phyloP scores from a whole-genome alignment of 2,113 vertebrate genomes.

The Nerophis lumbriciformis region DNA sequence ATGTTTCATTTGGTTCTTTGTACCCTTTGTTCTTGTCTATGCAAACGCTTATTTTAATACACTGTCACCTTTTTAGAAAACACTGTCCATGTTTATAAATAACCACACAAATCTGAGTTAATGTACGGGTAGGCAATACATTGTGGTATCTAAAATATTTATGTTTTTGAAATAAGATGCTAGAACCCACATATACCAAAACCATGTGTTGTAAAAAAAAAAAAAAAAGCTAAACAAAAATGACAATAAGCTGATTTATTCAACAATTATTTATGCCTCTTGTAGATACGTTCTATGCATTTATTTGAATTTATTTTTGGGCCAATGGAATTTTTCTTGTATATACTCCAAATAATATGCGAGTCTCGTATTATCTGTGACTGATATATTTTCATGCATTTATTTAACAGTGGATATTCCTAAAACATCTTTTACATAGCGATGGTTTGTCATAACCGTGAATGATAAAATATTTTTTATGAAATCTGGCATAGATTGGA shows the following conservation, averaged over 20 bases:
- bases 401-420: slow-evolving; percentile 14
- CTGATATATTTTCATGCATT: slow-evolving; percentile 19
- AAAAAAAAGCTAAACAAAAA: slow-evolving; percentile 14
- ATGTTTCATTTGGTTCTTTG: slow-evolving; percentile 18
- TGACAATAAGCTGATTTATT: slow-evolving; percentile 62
- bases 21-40: slow-evolving; percentile 40
- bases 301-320: slow-evolving; percentile 16
- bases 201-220: slow-evolving; percentile 30
- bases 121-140: slow-evolving; percentile 61
- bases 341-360: slow-evolving; percentile 28
- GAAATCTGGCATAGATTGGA: slow-evolving; percentile 20
- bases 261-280: slow-evolving; percentile 60
- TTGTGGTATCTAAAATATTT: slow-evolving; percentile 57
- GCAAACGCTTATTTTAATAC: slow-evolving; percentile 56
- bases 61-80: slow-evolving; percentile 57
- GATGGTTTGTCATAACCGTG: slow-evolving; percentile 18
- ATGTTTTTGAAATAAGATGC: slow-evolving; percentile 49
- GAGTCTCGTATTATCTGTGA: slow-evolving; percentile 30
- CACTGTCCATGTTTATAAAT: slow-evolving; percentile 60
- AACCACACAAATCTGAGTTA: slow-evolving; percentile 47
- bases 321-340: slow-evolving; percentile 21
- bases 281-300: slow-evolving; percentile 34
- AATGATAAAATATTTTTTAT: slow-evolving; percentile 14
- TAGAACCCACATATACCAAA: slow-evolving; percentile 51
- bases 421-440: slow-evolving; percentile 15